Evolutionary conservation across 2,888 invertebrate species (phyloP).

Genomic region (Patella depressa): DNA sequence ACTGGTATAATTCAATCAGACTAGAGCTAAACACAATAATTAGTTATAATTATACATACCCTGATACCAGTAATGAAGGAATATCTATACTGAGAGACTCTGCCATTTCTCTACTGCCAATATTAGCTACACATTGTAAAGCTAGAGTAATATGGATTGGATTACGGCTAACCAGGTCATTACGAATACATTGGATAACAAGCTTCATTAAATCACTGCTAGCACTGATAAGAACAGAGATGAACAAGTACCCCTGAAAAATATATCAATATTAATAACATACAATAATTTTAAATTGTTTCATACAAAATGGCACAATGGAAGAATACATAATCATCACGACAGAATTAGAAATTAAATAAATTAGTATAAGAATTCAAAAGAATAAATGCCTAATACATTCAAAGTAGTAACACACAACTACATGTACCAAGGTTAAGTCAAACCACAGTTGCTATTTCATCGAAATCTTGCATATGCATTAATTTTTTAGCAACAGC

Average conservation of each 20-base stretch:
- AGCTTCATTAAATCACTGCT: slow-evolving; percentile 99
- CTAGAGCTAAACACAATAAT: slow-evolving; percentile 2
- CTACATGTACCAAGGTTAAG: too few relatives aligned
- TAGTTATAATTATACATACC: slow-evolving; percentile 75
- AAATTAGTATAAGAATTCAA: too few relatives aligned
- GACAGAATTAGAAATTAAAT: too few relatives aligned
- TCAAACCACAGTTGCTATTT: too few relatives aligned
- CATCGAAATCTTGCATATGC: too few relatives aligned
- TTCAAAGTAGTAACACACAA: too few relatives aligned
- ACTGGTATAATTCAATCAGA: neutral
- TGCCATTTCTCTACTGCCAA: slow-evolving; percentile 99
- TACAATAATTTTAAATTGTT: too few relatives aligned
- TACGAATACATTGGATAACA: slow-evolving; percentile 99
- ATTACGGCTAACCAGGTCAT: slow-evolving; percentile 93
- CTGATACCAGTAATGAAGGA: slow-evolving; percentile 97
- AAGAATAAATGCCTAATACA: too few relatives aligned
- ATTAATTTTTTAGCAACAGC: too few relatives aligned
- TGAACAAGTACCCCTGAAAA: slow-evolving; percentile 96
- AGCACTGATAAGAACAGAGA: slow-evolving; percentile 98
- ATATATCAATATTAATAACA: too few relatives aligned
- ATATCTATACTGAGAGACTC: slow-evolving; percentile 98
- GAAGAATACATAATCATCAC: too few relatives aligned
- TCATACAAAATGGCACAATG: too few relatives aligned
- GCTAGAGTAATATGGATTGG: slow-evolving; percentile 99
- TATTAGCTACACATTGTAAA: slow-evolving; percentile 99